Percentiles rank a stretch among this genome's conserved stretches.
Evolutionary conservation across 2,888 invertebrate genomes (phyloP).

Genomic region (Lottia scabra): DNA sequence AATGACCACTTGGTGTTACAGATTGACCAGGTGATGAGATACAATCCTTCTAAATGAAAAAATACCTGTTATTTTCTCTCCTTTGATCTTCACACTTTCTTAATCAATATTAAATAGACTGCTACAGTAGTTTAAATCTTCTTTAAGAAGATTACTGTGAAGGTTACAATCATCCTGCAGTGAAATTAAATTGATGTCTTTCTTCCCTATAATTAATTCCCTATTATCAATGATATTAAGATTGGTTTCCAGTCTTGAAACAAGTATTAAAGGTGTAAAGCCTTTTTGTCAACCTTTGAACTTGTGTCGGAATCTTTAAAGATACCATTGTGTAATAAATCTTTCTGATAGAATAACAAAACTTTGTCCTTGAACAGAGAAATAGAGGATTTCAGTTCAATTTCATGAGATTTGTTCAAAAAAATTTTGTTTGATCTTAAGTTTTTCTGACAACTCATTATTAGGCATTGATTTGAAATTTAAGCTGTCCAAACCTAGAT

Average conservation of each 20-base stretch:
- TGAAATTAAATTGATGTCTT: not conserved
- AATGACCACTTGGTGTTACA: not conserved
- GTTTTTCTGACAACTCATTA: too few relatives aligned
- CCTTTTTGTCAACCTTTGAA: too few relatives aligned
- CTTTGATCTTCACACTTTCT: constrained; percentile 3
- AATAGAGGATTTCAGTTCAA: too few relatives aligned
- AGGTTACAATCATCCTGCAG: not conserved
- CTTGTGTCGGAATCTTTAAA: too few relatives aligned
- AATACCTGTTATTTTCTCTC: not conserved
- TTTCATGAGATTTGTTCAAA: too few relatives aligned
- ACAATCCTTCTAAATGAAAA: not conserved
- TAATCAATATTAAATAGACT: constrained; percentile 3
- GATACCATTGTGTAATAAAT: too few relatives aligned
- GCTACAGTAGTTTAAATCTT: not conserved
- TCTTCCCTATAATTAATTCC: not conserved
- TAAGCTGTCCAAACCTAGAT: too few relatives aligned
- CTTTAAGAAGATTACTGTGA: not conserved
- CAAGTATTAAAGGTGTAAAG: not conserved
- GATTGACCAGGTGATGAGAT: not conserved
- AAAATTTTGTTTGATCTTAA: too few relatives aligned
- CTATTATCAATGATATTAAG: not conserved
- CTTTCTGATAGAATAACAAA: too few relatives aligned
- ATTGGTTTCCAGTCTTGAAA: not conserved
- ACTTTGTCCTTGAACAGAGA: too few relatives aligned
- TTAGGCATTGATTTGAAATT: too few relatives aligned